Percentiles rank a stretch among this genome's conserved stretches.
Evolutionary conservation across 2,797 vertebrate genomes (phyloP).

Genomic region (Poecilia gillii): DNA sequence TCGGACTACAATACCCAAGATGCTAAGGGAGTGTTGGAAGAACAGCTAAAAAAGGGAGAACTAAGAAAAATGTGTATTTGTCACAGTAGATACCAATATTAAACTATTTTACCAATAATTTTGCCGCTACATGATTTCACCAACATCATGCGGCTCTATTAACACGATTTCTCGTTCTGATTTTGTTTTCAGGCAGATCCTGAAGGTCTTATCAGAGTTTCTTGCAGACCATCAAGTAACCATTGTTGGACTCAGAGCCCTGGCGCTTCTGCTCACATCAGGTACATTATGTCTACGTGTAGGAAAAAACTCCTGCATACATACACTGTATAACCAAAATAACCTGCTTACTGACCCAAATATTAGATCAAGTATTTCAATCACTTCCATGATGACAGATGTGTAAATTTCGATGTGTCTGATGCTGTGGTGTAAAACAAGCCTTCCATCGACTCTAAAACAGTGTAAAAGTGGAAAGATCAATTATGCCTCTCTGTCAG

Average conservation of each 20-base stretch:
- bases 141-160: not conserved
- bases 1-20: not conserved
- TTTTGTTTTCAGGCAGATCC: constrained; percentile 84
- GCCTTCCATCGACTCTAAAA: not conserved
- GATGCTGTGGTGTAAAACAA: not conserved
- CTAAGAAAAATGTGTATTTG: not conserved
- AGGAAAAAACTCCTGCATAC: not conserved
- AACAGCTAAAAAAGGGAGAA: not conserved
- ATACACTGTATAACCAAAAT: not conserved
- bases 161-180: not conserved
- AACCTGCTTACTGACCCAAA: not conserved
- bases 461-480: not conserved
- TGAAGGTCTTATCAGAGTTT: constrained; percentile 86
- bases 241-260: constrained; percentile 83
- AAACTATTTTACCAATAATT: not conserved
- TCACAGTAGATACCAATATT: not conserved
- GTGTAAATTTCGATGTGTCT: not conserved
- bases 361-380: not conserved
- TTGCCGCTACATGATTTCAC: not conserved
- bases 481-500: not conserved
- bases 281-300: constrained; percentile 70
- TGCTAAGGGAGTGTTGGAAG: not conserved
- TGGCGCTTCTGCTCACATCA: constrained; percentile 90
- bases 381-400: not conserved
- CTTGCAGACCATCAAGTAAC: constrained; percentile 80